Conservation (phyloP, 2,888 invertebrate genomes). For the Lagria hirta region DNA sequence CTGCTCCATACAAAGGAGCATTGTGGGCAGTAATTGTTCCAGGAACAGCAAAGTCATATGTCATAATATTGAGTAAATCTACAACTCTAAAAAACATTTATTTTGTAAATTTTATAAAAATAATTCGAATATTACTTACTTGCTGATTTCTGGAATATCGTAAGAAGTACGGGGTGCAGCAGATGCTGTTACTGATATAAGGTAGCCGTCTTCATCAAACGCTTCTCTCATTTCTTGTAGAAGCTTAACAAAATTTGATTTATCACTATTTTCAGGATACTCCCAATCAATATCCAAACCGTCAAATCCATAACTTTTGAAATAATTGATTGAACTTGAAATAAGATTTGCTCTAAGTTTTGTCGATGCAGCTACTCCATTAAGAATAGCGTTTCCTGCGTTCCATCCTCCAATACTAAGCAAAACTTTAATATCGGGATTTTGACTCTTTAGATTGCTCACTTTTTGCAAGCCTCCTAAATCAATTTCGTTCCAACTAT, state of each 20-base stretch:
- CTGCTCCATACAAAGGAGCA: slow-evolving; percentile 60
- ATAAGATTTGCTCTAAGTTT: slow-evolving; percentile 43
- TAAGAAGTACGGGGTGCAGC: slow-evolving; percentile 38
- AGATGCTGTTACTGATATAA: slow-evolving; percentile 41
- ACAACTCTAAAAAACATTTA: slow-evolving; percentile 37
- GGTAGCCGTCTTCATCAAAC: slow-evolving; percentile 33
- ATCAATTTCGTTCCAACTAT: slow-evolving; percentile 42
- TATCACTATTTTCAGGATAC: slow-evolving; percentile 17
- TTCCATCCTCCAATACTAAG: slow-evolving; percentile 70
- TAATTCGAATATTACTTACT: slow-evolving; percentile 47
- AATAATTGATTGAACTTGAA: slow-evolving; percentile 13
- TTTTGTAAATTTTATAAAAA: too few species aligned
- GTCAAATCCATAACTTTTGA: slow-evolving; percentile 13
- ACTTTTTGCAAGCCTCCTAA: slow-evolving; percentile 27
- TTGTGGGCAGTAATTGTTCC: slow-evolving; percentile 64
- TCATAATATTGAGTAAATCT: slow-evolving; percentile 53
- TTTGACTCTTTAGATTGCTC: slow-evolving; percentile 54
- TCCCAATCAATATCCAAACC: slow-evolving; percentile 24
- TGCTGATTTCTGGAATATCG: slow-evolving; percentile 34
- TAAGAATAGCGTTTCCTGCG: slow-evolving; percentile 45
- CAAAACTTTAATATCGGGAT: slow-evolving; percentile 59
- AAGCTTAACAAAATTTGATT: slow-evolving; percentile 34
- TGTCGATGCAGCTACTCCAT: slow-evolving; percentile 28
- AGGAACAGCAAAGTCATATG: slow-evolving; percentile 66
- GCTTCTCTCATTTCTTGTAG: slow-evolving; percentile 37